Evolutionary conservation across 2,888 invertebrate species (phyloP).

Genomic region (Agrochola lota): DNA sequence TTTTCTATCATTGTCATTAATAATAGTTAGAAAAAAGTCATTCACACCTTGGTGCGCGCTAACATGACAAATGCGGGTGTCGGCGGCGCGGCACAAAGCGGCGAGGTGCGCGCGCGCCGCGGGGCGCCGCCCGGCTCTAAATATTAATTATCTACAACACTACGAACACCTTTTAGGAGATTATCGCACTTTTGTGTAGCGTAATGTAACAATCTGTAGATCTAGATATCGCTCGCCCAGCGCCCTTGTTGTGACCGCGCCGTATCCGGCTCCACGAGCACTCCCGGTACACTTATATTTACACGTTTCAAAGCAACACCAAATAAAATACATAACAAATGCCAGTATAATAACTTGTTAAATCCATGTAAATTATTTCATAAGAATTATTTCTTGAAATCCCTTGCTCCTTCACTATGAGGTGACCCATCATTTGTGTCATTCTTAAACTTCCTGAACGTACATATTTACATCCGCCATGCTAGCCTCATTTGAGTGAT

Average conservation of each 20-base stretch:
- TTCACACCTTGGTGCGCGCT: slow-evolving; percentile 89
- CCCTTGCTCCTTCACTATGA: not conserved
- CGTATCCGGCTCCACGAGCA: slow-evolving; percentile 44
- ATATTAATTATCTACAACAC: slow-evolving; percentile 90
- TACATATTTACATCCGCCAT: slow-evolving; percentile 50
- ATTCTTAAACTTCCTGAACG: slow-evolving; percentile 24
- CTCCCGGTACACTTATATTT: slow-evolving; percentile 32
- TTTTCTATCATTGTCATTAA: slow-evolving; percentile 90
- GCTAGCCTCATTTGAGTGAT: slow-evolving; percentile 74
- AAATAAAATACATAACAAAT: slow-evolving; percentile 3
- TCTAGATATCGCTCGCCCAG: slow-evolving; percentile 80
- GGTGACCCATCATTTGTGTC: not conserved
- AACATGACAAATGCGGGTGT: slow-evolving; percentile 89
- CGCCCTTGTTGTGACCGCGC: slow-evolving; percentile 62
- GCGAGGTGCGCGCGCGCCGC: slow-evolving; percentile 81
- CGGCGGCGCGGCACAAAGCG: slow-evolving; percentile 83
- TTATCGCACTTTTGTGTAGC: slow-evolving; percentile 85
- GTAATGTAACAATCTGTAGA: slow-evolving; percentile 83
- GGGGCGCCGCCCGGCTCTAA: slow-evolving; percentile 86
- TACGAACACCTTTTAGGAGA: slow-evolving; percentile 89
- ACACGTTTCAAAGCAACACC: slow-evolving; percentile 18
- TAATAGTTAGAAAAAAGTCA: slow-evolving; percentile 89
- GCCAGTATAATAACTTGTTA: not conserved
- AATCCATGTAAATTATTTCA: not conserved
- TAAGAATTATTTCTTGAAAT: not conserved